A percentile compares a stretch with the other conserved stretches of the same genome.
These are phyloP conservation scores for Ctenochaetus hawaiiensis DNA, from an alignment of 2,797 vertebrate genomes.

Conservation along the genomic window DNA sequence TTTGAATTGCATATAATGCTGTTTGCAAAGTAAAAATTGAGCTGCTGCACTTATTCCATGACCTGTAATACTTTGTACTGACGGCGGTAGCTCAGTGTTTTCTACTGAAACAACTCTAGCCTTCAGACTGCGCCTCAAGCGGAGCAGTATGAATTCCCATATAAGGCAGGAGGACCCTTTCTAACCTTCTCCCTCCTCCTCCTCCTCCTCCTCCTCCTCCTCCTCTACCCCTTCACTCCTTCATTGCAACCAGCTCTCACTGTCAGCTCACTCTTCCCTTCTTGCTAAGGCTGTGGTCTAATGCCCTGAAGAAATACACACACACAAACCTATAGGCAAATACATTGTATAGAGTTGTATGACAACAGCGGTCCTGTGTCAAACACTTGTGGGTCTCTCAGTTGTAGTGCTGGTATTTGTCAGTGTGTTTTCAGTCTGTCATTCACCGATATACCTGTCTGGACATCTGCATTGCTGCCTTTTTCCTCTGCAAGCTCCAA, in stretches of 20 bases:
- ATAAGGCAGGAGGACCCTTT: constrained; percentile 83
- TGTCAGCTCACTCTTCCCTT: constrained; percentile 57
- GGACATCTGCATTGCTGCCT: constrained; percentile 35
- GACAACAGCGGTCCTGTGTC: constrained; percentile 30
- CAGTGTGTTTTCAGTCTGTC: constrained; percentile 16
- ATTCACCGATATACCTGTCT: constrained; percentile 32
- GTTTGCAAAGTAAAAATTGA: constrained; percentile 43
- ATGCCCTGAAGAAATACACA: constrained; percentile 39
- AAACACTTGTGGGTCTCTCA: constrained; percentile 2
- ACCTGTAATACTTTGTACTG: constrained; percentile 42
- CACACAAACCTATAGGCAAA: constrained; percentile 15
- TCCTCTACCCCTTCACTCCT: constrained; percentile 66
- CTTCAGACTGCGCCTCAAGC: constrained; percentile 72
- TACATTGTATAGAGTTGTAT: constrained; percentile 12
- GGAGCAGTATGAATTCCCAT: constrained; percentile 81
- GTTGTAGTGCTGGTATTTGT: constrained; percentile 20
- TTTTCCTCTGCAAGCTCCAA: constrained; percentile 8
- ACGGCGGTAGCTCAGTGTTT: constrained; percentile 47
- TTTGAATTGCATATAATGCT: constrained; percentile 41
- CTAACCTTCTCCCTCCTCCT: constrained; percentile 67
- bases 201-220: constrained; percentile 46
- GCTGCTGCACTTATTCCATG: constrained; percentile 33
- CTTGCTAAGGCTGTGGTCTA: constrained; percentile 43
- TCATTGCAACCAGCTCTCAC: constrained; percentile 57
- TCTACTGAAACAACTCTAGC: constrained; percentile 67